phyloP scores from a whole-genome alignment of 2,888 invertebrate species.

The Bombyx huttoni region DNA sequence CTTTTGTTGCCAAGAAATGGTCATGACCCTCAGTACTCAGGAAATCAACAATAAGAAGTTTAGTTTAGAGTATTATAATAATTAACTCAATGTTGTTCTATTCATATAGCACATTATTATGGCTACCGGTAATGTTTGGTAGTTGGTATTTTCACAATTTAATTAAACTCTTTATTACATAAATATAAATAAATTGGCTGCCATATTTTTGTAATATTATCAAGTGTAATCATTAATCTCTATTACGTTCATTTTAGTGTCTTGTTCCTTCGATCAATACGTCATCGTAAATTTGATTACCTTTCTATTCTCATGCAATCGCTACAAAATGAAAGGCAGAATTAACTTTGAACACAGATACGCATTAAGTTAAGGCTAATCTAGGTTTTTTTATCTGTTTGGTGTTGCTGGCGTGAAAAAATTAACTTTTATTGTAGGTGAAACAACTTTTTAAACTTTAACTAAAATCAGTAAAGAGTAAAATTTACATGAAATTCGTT shows the following conservation, averaged over 20 bases:
- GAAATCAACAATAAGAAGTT: no score
- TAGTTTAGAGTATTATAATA: no score
- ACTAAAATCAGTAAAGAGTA: no score
- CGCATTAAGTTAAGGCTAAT: not conserved
- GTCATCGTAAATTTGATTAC: conserved; percentile 28
- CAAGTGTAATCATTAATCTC: conserved; percentile 3
- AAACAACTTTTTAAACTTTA: no score
- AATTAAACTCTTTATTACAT: not conserved
- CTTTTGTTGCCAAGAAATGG: no score
- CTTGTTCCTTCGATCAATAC: conserved; percentile 9
- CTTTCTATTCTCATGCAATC: conserved; percentile 37
- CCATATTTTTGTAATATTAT: not conserved
- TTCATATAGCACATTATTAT: no score
- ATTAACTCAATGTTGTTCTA: no score
- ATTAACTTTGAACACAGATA: conserved; percentile 5
- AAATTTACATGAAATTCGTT: no score
- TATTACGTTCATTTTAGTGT: conserved; percentile 11
- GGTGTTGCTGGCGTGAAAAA: no score
- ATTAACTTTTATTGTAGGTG: no score
- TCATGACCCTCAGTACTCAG: no score
- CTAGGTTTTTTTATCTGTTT: not conserved
- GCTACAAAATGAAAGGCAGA: conserved; percentile 26
- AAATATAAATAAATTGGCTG: not conserved
- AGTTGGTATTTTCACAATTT: not conserved
- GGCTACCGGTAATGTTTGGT: not conserved